Evolutionary conservation across 2,113 vertebrate species (phyloP).

Genomic region (Raphicerus campestris): DNA sequence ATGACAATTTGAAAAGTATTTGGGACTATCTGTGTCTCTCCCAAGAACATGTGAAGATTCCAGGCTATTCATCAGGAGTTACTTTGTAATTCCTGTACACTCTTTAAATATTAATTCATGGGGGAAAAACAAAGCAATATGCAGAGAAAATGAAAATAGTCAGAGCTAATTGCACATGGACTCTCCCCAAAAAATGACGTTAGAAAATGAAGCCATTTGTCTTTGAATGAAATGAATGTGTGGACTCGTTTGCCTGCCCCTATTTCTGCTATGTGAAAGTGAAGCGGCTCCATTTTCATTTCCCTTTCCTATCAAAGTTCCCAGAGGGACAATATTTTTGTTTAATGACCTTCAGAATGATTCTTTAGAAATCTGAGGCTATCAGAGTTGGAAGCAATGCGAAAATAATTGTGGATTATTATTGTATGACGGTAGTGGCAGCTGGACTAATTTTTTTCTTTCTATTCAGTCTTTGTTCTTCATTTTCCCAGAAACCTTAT

Average conservation of each 20-base stretch:
- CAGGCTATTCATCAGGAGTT: background rate
- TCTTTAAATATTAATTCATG: slow-evolving; percentile 26
- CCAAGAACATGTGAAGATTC: background rate
- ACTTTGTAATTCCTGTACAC: background rate
- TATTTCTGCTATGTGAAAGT: slow-evolving; percentile 16
- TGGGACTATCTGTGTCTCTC: background rate
- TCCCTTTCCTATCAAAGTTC: slow-evolving; percentile 58
- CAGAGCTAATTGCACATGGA: slow-evolving; percentile 39
- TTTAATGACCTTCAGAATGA: slow-evolving; percentile 65
- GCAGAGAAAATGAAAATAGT: slow-evolving; percentile 15
- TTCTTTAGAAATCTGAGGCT: slow-evolving; percentile 66
- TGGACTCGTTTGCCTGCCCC: background rate
- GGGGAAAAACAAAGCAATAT: background rate
- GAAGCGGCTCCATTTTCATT: slow-evolving; percentile 55
- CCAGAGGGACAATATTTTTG: slow-evolving; percentile 62
- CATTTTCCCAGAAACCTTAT: slow-evolving; percentile 69
- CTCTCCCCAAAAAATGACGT: background rate
- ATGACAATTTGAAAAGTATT: background rate
- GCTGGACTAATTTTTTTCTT: slow-evolving; percentile 40
- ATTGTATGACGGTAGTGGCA: slow-evolving; percentile 54
- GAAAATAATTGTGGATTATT: slow-evolving; percentile 71
- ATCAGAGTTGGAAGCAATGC: slow-evolving; percentile 57
- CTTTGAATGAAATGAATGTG: slow-evolving; percentile 52
- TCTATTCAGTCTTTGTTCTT: slow-evolving; percentile 53
- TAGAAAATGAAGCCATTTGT: slow-evolving; percentile 41